These are phyloP conservation scores for Phocoena sinus DNA, from an alignment of 2,113 vertebrate species.

Conservation along the genomic window DNA sequence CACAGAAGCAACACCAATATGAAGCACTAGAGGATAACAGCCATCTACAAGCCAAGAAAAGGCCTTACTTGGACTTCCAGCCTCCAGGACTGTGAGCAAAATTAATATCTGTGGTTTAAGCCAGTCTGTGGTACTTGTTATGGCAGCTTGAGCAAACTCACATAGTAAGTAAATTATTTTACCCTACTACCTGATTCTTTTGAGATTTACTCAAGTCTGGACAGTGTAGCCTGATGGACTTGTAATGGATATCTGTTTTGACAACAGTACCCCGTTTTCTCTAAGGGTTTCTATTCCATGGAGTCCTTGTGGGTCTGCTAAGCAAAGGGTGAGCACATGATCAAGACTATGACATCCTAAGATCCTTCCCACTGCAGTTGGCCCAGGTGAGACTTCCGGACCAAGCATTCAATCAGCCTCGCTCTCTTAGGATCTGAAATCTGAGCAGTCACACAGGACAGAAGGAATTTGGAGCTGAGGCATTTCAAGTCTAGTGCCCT, in stretches of 20 bases:
- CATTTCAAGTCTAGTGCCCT: neutral
- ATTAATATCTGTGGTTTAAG: neutral
- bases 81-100: neutral
- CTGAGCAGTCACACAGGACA: neutral
- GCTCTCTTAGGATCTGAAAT: neutral
- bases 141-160: neutral
- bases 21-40: neutral
- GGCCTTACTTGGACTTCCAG: neutral
- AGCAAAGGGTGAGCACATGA: neutral
- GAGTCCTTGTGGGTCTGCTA: neutral
- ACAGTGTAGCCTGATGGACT: neutral
- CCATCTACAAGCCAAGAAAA: neutral
- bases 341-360: neutral
- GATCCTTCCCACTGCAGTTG: neutral
- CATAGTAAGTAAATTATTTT: neutral
- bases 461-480: neutral
- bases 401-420: neutral
- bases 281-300: neutral
- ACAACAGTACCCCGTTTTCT: neutral
- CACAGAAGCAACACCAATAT: neutral
- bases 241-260: neutral
- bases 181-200: neutral
- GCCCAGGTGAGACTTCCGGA: neutral
- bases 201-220: neutral
- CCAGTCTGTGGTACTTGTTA: neutral